Percentiles rank a stretch among this genome's conserved stretches.
Evolutionary conservation across 2,113 vertebrate species (phyloP).

Genomic region (Chlorocebus sabaeus): DNA sequence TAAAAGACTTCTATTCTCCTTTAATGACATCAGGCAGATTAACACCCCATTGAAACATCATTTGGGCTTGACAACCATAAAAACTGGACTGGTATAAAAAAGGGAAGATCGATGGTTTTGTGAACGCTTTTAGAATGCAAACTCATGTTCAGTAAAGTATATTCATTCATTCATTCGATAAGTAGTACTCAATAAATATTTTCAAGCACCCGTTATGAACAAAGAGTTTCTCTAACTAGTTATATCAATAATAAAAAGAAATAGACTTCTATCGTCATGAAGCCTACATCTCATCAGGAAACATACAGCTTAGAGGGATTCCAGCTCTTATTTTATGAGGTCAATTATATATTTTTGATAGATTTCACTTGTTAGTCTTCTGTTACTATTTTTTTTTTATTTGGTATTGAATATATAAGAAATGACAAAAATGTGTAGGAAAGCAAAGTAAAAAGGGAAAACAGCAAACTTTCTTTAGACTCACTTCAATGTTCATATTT

Average conservation of each 20-base stretch:
- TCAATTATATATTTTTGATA: neutral
- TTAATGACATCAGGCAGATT: neutral
- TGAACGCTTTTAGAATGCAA: neutral
- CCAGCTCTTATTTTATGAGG: neutral
- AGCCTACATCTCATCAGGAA: neutral
- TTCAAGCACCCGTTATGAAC: neutral
- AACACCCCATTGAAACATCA: neutral
- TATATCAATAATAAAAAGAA: neutral
- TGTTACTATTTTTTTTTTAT: neutral
- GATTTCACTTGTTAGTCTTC: neutral
- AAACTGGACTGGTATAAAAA: rapidly evolving
- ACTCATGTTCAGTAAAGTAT: neutral
- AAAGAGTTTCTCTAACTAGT: neutral
- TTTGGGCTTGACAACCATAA: neutral
- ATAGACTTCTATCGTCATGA: neutral
- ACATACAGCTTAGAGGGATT: neutral
- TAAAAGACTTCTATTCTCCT: neutral
- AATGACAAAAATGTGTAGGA: neutral
- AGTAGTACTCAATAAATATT: neutral
- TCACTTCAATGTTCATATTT: neutral
- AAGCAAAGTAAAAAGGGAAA: neutral
- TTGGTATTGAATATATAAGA: neutral
- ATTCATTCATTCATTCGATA: neutral
- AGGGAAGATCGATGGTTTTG: neutral
- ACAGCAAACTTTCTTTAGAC: neutral